Evolutionary conservation across 1,140 invertebrate species (phyloP).

Genomic region (Drosophila insularis): DNA sequence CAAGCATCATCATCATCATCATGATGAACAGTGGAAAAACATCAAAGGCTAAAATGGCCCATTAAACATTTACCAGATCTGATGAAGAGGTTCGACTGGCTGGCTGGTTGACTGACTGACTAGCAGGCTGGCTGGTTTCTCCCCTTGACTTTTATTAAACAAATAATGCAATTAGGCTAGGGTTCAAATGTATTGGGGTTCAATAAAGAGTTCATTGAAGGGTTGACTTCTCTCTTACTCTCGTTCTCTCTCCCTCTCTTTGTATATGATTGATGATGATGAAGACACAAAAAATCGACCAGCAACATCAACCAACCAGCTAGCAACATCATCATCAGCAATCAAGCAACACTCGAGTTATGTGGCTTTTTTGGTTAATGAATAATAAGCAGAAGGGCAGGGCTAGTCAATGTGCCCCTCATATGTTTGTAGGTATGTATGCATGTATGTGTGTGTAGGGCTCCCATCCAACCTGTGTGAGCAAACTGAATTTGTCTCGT

Average conservation of each 20-base stretch:
- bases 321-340: slow-evolving; percentile 19
- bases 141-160: slow-evolving; percentile 69
- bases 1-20: slow-evolving; percentile 37
- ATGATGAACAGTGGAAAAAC: slow-evolving; percentile 8
- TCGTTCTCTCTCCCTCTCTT: no score
- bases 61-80: slow-evolving; percentile 64
- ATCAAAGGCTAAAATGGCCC: slow-evolving; percentile 59
- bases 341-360: slow-evolving; percentile 48
- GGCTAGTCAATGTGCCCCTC: neutral
- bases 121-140: neutral
- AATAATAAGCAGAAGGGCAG: slow-evolving; percentile 56
- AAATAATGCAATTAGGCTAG: slow-evolving; percentile 69
- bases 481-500: slow-evolving; percentile 62
- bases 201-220: slow-evolving; percentile 11
- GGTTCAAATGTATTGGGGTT: slow-evolving; percentile 27
- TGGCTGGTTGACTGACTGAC: neutral
- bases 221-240: neutral
- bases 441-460: slow-evolving; percentile 18
- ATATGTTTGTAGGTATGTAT: slow-evolving; percentile 20
- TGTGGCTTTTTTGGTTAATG: slow-evolving; percentile 70
- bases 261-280: slow-evolving; percentile 59
- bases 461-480: slow-evolving; percentile 16
- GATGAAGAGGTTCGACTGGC: neutral
- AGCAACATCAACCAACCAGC: slow-evolving; percentile 3
- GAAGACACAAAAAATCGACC: slow-evolving; percentile 30